Evolutionary conservation across 2,888 invertebrate genomes (phyloP), one percentile per base, ranked within the genome.

Genomic region (Catocala nupta): DNA sequence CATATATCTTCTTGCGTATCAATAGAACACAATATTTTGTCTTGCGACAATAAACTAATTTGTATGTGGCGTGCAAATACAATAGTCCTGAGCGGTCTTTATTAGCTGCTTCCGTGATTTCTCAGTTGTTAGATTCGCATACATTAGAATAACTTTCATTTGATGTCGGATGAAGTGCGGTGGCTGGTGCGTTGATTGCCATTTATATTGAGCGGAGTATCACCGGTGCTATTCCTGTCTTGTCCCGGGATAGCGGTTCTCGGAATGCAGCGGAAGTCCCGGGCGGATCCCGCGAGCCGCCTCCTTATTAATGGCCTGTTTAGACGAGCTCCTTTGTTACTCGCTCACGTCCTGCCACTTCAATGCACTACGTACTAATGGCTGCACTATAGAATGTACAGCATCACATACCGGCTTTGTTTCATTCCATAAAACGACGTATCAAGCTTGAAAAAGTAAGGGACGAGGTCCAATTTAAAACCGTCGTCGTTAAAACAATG

Each of bases 261-360:
- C 80, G 90, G 92, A 93, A 93, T 83, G 86, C 90, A 81, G 83
- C 92, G 93, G 93, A 93, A 91, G 92, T 89, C 88, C 89, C 89
- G 87, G 82, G 79, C 86, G 87, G 85, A 87, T 84, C 89, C 83
- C 84, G 85, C 85, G 85, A 87, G 86, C 90, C 91, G 89, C 87
- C 91, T 90, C 92, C 91, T 92, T 93, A 92, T 93, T 93, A 93
- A 93, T 93, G 93, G 87, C 90, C 92, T 92, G 92, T 92, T 93
- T 93, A 92, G 90, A 90, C 90, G 86, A 85, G 88, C 90, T 90
- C 90, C 91, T 93, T 93, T 91, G 92, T 93, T 90, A 90, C 89
- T 88, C 84, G 85, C 89, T 89, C 92, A 90, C 92, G 90, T 90
- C 90, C 88, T 86, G 86, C 87, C 88, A 89, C 89, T 87, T 86